Percentiles rank a stretch among this genome's conserved stretches.
These are phyloP conservation scores for Ammodramus savannarum DNA, from an alignment of 2,113 vertebrate species.

Conservation along the genomic window DNA sequence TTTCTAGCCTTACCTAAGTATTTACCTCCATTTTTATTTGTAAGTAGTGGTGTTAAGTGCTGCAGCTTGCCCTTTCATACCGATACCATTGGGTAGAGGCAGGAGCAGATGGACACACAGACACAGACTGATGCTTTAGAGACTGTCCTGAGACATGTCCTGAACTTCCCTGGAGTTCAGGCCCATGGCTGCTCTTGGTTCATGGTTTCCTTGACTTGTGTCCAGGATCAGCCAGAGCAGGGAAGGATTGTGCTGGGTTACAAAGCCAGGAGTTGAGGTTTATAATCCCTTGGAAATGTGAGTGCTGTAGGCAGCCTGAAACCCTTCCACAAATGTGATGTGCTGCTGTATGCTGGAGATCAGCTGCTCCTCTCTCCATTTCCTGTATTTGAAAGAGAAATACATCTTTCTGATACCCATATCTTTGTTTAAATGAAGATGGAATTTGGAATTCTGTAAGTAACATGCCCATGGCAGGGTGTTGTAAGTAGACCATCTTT, in stretches of 20 bases:
- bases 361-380: neutral
- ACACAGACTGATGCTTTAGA: neutral
- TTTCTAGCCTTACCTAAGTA: neutral
- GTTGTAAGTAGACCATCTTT: neutral
- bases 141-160: neutral
- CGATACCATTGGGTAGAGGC: neutral
- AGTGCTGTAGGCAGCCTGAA: neutral
- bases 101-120: neutral
- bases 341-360: neutral
- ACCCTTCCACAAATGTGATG: neutral
- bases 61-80: accelerated
- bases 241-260: neutral
- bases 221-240: neutral
- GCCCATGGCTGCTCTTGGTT: neutral
- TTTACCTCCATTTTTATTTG: neutral
- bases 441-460: neutral
- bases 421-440: neutral
- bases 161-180: neutral
- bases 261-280: neutral
- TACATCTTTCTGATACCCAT: neutral
- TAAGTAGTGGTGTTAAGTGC: too few relatives aligned
- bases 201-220: neutral
- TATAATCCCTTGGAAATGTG: neutral
- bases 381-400: neutral
- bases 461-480: neutral